These are phyloP conservation scores for Rana temporaria DNA, from an alignment of 2,113 vertebrate species.

Conservation along the genomic window DNA sequence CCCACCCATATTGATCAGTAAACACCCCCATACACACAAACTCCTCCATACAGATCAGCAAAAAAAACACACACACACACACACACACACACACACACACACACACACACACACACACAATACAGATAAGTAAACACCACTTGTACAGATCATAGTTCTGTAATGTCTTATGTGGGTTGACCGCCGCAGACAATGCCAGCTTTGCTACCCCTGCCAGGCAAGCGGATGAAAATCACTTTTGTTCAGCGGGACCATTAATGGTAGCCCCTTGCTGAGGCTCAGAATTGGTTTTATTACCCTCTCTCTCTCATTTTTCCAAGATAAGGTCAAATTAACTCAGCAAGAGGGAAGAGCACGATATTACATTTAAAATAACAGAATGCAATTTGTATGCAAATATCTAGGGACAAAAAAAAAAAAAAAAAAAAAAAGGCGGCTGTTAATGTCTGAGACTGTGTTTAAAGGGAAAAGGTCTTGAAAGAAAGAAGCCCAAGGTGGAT, in stretches of 20 bases:
- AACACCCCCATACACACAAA: no score
- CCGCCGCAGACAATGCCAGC: slow-evolving; percentile 65
- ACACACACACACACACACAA: no score
- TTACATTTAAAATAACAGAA: not conserved
- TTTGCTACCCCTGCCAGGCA: slow-evolving; percentile 65
- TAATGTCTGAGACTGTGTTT: not conserved
- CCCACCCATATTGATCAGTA: no score
- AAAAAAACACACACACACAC: no score
- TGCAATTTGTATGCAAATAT: slow-evolving; percentile 15
- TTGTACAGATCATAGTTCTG: slow-evolving; percentile 17
- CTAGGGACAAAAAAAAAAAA: no score
- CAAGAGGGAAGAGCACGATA: not conserved
- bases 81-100: no score
- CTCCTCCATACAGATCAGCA: no score
- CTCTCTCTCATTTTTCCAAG: not conserved
- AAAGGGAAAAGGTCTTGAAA: no score
- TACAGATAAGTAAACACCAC: no score
- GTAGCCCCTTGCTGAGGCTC: slow-evolving; percentile 63
- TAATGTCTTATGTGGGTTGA: slow-evolving; percentile 61
- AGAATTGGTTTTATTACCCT: slow-evolving; percentile 21
- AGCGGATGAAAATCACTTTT: slow-evolving; percentile 67
- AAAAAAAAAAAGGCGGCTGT: not conserved
- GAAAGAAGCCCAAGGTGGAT: no score
- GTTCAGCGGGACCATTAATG: slow-evolving; percentile 62
- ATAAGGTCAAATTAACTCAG: slow-evolving; percentile 10